These are phyloP conservation scores for Diabrotica virgifera DNA, from an alignment of 1,140 invertebrate genomes.

Conservation along the genomic window DNA sequence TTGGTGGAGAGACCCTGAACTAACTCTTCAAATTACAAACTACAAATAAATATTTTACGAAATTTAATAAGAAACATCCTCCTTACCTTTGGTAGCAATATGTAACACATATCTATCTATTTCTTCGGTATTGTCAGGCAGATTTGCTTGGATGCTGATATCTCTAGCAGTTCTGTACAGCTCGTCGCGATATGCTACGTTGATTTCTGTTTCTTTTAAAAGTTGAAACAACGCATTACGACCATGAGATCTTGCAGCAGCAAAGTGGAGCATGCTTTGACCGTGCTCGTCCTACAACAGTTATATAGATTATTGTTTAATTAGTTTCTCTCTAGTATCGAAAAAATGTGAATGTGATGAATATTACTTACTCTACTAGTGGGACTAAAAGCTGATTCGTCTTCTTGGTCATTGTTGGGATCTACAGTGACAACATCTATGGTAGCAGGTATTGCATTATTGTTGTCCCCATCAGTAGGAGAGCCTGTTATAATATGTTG, in stretches of 20 bases:
- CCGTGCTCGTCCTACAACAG: constrained; percentile 75
- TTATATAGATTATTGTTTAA: no score
- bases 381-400: constrained; percentile 58
- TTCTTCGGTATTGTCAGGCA: constrained; percentile 74
- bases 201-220: constrained; percentile 73
- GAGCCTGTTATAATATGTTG: constrained; percentile 22
- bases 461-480: constrained; percentile 47
- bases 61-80: neutral
- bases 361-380: constrained; percentile 56
- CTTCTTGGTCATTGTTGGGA: constrained; percentile 35
- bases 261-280: constrained; percentile 85
- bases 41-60: no score
- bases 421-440: constrained; percentile 47
- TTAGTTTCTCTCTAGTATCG: no score
- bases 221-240: constrained; percentile 73
- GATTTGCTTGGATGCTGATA: constrained; percentile 73
- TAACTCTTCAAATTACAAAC: no score
- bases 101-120: constrained; percentile 78
- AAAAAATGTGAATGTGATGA: no score
- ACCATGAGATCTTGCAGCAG: constrained; percentile 72
- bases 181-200: constrained; percentile 75
- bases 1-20: no score
- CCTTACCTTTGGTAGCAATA: constrained; percentile 69
- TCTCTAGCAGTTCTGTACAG: constrained; percentile 83
- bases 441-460: constrained; percentile 45